phyloP scores from a whole-genome alignment of 2,113 vertebrate species.

The Dromiciops gliroides region DNA sequence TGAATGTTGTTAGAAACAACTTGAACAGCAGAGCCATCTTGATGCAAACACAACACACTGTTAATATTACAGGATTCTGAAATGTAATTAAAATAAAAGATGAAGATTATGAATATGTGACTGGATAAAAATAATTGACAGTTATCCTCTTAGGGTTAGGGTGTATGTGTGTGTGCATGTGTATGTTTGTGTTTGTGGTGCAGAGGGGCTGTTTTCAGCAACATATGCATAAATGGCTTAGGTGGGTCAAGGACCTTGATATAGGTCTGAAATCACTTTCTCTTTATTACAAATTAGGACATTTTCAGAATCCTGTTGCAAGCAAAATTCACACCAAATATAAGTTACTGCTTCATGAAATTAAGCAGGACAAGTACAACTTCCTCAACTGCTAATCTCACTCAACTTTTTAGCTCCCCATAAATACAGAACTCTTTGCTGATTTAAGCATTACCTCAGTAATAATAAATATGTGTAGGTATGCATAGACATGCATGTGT shows the following conservation, averaged over 20 bases:
- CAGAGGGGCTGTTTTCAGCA: not conserved
- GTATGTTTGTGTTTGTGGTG: not conserved
- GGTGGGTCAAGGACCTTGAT: not conserved
- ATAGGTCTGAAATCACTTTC: not conserved
- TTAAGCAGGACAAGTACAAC: not conserved
- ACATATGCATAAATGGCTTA: not conserved
- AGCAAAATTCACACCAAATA: not conserved
- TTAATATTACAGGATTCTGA: not conserved
- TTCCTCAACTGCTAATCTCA: not conserved
- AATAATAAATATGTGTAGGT: not conserved
- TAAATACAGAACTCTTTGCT: not conserved
- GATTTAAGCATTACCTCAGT: not conserved
- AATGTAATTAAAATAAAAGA: not conserved
- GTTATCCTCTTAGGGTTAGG: not conserved
- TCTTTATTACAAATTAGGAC: not conserved
- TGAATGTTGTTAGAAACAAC: slow-evolving; percentile 27
- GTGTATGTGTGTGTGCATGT: not conserved
- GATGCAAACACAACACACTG: not conserved
- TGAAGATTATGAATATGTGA: not conserved
- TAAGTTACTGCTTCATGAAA: not conserved
- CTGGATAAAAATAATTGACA: not conserved
- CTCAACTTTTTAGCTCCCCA: not conserved
- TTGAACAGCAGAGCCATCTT: not conserved
- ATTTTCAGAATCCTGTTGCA: not conserved
- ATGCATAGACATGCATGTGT: not conserved